Evolutionary conservation across 2,113 vertebrate species (phyloP).

Genomic region (Poeciliopsis retropinna): DNA sequence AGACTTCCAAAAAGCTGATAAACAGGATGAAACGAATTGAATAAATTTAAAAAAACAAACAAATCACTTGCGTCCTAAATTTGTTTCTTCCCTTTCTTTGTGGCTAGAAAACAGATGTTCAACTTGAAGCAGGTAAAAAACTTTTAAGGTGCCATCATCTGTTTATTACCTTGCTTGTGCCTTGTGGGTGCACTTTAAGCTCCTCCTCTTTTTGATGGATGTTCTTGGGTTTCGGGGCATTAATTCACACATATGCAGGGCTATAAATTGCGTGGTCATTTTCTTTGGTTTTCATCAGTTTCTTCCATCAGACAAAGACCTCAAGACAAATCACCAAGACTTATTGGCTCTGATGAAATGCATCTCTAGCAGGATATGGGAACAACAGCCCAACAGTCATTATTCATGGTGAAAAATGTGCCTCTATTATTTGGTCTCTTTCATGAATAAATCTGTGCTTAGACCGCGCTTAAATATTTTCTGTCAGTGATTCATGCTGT

Average conservation of each 20-base stretch:
- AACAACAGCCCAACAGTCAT: constrained; percentile 63
- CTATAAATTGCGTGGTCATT: constrained; percentile 58
- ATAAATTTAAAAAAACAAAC: constrained; percentile 21
- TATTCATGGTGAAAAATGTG: constrained; percentile 69
- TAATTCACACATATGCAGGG: constrained; percentile 55
- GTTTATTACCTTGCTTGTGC: constrained; percentile 44
- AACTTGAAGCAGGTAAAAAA: constrained; percentile 11
- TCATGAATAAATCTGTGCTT: constrained; percentile 71
- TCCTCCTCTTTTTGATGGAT: constrained; percentile 46
- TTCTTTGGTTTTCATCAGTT: constrained; percentile 71
- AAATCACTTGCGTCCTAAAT: constrained; percentile 24
- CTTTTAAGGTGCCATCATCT: constrained; percentile 20
- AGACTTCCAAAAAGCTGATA: constrained; percentile 35
- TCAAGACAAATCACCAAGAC: constrained; percentile 70
- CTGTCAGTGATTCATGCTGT: constrained; percentile 59
- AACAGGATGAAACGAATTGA: constrained; percentile 25
- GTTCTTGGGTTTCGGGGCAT: constrained; percentile 30
- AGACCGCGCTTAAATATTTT: constrained; percentile 62
- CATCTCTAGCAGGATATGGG: constrained; percentile 59
- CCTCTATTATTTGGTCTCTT: constrained; percentile 58
- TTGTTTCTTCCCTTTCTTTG: not conserved
- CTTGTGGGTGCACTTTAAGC: constrained; percentile 26
- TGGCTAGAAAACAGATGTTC: constrained; percentile 7
- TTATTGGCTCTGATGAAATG: constrained; percentile 75
- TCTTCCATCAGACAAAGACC: constrained; percentile 71